A percentile compares a stretch with the other conserved stretches of the same genome.
Conservation (phyloP, 2,888 invertebrate genomes). For the Drosophila mettleri region DNA sequence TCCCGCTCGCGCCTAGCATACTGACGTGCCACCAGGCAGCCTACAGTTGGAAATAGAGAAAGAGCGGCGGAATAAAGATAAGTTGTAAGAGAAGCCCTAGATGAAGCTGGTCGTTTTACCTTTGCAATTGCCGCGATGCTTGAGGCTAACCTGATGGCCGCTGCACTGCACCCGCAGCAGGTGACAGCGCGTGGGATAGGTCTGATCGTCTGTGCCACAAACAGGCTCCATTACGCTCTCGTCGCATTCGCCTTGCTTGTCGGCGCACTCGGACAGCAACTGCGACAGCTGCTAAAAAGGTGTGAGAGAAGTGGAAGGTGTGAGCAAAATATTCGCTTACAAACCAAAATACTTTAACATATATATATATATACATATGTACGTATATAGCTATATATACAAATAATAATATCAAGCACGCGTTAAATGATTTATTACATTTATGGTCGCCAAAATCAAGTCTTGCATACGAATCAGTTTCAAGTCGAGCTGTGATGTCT, state of each 20-base stretch:
- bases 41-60: constrained; percentile 78
- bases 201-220: constrained; percentile 89
- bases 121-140: constrained; percentile 90
- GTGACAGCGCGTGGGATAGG: constrained; percentile 93
- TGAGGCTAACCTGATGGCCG: constrained; percentile 89
- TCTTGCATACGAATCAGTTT: constrained; percentile 72
- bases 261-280: constrained; percentile 84
- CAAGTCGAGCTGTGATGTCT: neutral
- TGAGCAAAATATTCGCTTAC: constrained; percentile 42
- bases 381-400: constrained; percentile 42
- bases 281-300: constrained; percentile 43
- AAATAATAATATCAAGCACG: constrained; percentile 75
- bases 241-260: constrained; percentile 85
- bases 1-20: constrained; percentile 85
- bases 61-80: neutral
- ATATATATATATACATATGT: neutral
- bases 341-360: constrained; percentile 30
- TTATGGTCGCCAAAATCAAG: constrained; percentile 70
- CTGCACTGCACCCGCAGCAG: constrained; percentile 91
- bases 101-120: constrained; percentile 85
- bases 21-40: constrained; percentile 86
- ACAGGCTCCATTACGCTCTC: constrained; percentile 84
- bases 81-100: neutral
- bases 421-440: constrained; percentile 79
- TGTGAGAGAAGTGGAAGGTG: constrained; percentile 38